Evolutionary conservation across 92 coral and sea anemone species (phyloP), one percentile per base, ranked within the genome.

Genomic region (Plumapathes pennacea): DNA sequence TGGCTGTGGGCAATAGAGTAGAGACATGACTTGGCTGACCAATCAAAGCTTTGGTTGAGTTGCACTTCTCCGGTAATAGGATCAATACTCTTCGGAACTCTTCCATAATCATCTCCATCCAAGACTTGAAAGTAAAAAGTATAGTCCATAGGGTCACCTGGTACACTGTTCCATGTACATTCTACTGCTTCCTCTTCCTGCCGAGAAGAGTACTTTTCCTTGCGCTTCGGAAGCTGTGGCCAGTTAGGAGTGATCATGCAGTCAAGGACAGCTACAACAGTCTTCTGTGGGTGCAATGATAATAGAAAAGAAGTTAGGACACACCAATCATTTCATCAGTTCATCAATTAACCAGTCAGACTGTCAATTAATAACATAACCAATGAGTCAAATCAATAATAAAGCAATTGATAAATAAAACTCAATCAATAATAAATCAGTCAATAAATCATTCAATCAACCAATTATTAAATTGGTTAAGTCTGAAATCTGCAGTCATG

Each of bases 161-260:
- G 97, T 29, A 80, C 87, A 50, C 85, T 84, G 63, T 49, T 51
- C 97, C 97, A 89, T 28, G 97, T 91, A 48, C 48, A 86, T 63
- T 89, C 91, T 32, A 84, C 72, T 26, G 75, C 82, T 18, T 73
- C 82, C 31, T 84, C 76, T 13, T 74, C 67, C 24, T 83, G 81
- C 11, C 59, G 60, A 4, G 81, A 71, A 2, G 64, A 51, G 45
- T 65, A 83, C 5, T 45, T 53, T 1, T 74, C 71, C 32, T 66
- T 84, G 32, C 54, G 69, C 54, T 80, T 82, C 5, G 97, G 91
- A 23, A 89, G 76, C 57, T 89, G 84, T 10, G 91, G 91, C 90
- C 91, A 89, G 85, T 84, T 85, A 5, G 97, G 97, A 23, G 75
- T 78, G 21, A 89, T 72, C 84, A 89, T 76, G 57, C 88, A 77